These are phyloP conservation scores for Dipodomys stephensi DNA, from an alignment of 2,113 vertebrate genomes.

Conservation along the genomic window DNA sequence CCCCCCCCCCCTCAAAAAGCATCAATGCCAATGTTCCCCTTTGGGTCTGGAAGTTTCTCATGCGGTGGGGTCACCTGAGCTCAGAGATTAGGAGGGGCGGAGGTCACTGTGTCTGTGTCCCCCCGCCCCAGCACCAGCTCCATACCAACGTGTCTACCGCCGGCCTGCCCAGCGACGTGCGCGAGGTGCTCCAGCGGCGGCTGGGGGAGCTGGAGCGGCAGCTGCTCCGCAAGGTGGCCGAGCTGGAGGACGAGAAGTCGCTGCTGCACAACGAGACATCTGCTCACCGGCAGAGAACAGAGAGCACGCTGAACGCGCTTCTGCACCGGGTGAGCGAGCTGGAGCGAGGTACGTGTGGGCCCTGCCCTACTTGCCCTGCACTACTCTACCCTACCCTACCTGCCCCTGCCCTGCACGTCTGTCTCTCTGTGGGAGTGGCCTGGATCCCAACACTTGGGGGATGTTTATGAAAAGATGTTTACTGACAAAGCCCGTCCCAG, in stretches of 20 bases:
- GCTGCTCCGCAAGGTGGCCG: conserved; percentile 94
- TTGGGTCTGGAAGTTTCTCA: conserved; percentile 41
- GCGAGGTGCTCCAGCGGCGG: conserved; percentile 94
- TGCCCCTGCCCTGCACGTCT: background rate
- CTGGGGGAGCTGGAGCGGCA: conserved; percentile 95
- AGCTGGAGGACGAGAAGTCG: conserved; percentile 97
- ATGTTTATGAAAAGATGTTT: background rate
- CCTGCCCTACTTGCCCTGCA: too few relatives aligned
- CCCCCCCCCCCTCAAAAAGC: too few relatives aligned
- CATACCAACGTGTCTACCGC: conserved; percentile 89
- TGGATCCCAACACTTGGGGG: background rate
- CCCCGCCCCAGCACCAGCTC: conserved; percentile 89
- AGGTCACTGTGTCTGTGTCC: background rate
- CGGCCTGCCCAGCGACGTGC: conserved; percentile 90
- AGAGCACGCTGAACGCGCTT: conserved; percentile 92
- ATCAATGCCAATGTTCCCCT: background rate
- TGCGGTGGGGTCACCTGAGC: background rate
- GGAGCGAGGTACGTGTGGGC: conserved; percentile 91
- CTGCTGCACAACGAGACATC: conserved; percentile 97
- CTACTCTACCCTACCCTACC: too few relatives aligned
- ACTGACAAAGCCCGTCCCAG: too few relatives aligned
- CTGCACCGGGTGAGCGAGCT: conserved; percentile 96
- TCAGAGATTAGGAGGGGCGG: too few relatives aligned
- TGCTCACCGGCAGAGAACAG: conserved; percentile 95
- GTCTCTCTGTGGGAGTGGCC: background rate